These are phyloP conservation scores for Pygmarrhopalites habei DNA, from an alignment of 1,140 invertebrate species.

Conservation along the genomic window DNA sequence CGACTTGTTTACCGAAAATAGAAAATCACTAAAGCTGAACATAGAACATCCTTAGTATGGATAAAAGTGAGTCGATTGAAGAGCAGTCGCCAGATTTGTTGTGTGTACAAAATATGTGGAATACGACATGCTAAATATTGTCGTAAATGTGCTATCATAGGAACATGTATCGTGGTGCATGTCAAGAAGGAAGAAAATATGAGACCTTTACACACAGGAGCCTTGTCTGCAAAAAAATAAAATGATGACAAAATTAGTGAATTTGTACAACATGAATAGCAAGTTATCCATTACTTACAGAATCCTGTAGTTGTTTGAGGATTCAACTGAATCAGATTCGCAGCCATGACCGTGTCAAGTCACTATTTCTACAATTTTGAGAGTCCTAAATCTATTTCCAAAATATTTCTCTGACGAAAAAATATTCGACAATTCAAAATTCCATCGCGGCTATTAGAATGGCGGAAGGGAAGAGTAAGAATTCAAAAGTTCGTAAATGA, in stretches of 20 bases:
- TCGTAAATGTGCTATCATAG: slow-evolving; percentile 45
- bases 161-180: slow-evolving; percentile 48
- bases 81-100: slow-evolving; percentile 48
- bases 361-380: no score
- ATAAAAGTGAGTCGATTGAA: slow-evolving; percentile 48
- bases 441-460: no score
- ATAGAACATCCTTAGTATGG: slow-evolving; percentile 51
- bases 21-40: slow-evolving; percentile 50
- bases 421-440: no score
- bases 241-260: neutral
- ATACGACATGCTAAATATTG: slow-evolving; percentile 45
- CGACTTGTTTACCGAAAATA: slow-evolving; percentile 46
- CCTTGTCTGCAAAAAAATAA: slow-evolving; percentile 49
- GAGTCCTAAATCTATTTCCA: no score
- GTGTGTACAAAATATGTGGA: slow-evolving; percentile 42
- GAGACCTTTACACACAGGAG: slow-evolving; percentile 48
- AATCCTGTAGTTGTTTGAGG: slow-evolving; percentile 46
- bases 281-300: slow-evolving; percentile 44
- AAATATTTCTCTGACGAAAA: no score
- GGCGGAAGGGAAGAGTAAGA: no score
- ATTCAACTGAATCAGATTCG: no score
- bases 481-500: no score
- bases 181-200: slow-evolving; percentile 47
- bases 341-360: no score
- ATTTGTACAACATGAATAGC: no score